phyloP scores from a whole-genome alignment of 2,797 vertebrate species.

The Poecilia velifera region DNA sequence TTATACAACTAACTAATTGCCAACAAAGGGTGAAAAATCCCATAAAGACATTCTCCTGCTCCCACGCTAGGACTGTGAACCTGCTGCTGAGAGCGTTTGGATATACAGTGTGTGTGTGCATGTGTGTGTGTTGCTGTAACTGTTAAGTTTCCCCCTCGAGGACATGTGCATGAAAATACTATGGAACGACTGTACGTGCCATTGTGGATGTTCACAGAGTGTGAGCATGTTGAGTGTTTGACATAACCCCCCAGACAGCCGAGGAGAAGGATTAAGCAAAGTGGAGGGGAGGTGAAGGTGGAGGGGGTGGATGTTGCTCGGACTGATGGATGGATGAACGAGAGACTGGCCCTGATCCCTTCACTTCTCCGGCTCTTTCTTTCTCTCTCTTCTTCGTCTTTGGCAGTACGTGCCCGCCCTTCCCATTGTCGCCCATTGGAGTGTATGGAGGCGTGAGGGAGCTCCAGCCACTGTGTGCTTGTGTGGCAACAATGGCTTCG shows the following conservation, averaged over 20 bases:
- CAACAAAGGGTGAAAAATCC: conserved; percentile 93
- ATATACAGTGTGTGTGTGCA: conserved; percentile 18
- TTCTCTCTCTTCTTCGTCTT: conserved; percentile 60
- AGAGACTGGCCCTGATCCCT: conserved; percentile 67
- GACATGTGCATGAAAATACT: conserved; percentile 47
- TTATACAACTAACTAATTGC: conserved; percentile 99
- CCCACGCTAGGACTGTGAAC: conserved; percentile 85
- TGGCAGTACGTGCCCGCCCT: conserved; percentile 78
- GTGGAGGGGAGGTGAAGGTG: conserved; percentile 36
- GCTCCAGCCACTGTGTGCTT: conserved; percentile 70
- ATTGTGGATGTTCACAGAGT: conserved; percentile 57
- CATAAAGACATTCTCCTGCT: conserved; percentile 89
- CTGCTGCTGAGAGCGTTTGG: conserved; percentile 36
- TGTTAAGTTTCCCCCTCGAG: conserved; percentile 31
- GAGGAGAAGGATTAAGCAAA: conserved; percentile 73
- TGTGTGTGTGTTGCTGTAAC: conserved; percentile 7
- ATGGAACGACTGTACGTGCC: conserved; percentile 41
- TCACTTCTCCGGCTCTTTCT: conserved; percentile 52
- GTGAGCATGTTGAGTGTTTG: conserved; percentile 47
- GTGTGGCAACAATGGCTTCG: conserved; percentile 76
- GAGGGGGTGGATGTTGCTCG: conserved; percentile 11
- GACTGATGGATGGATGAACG: conserved; percentile 72
- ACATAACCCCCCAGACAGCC: conserved; percentile 63
- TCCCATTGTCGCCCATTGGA: conserved; percentile 80
- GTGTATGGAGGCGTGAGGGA: conserved; percentile 79